Base-by-base conservation (phyloP, 2,888 invertebrate species). In the Tipula lateralis region DNA sequence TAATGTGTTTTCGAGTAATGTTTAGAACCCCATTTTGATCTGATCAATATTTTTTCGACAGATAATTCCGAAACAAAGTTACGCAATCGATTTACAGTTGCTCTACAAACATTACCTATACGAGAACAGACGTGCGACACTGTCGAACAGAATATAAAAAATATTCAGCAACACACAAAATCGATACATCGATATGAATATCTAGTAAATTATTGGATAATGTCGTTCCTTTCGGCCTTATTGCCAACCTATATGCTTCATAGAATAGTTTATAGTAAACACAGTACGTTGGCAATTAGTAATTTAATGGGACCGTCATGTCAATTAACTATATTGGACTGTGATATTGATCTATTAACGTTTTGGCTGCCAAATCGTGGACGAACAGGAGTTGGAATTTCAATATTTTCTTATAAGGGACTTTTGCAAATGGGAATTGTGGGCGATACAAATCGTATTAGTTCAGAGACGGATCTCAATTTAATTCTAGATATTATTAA, bases 361-460 rank as follows among this genome's bases (percentile, higher is more conserved):
- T 92, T 92, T 87, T 92, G 92, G 88, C 89, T 92, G 80, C 92
- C 92, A n/a, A 90, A 91, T 86, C 89, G 91, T 87, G 91, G 91
- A 84, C 90, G 88, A 13, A 92, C 91, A 88, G 92, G 92, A 80
- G 87, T 92, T 32, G 91, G 92, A 12, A 88, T 91, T 83, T 91
- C 92, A 13, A 88, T 92, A 1, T 87, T 92, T 13, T 91, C 90
- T 83, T 92, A 92, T 86, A 91, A 90, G 6, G 91, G 91, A 0
- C 90, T 90, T 24, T 87, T 92, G 5, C 89, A 91, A 19, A 86
- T 92, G 4, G 91, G 91, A 0, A 87, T 91, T 1, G 89, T 90
- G 85, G 91, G 90, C 0, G 92, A 92, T 85, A 87, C 88, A 44
- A 90, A 91, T 0, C 85, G 92, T 29, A 88, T 92, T 19, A 87